Conservation (phyloP, 2,113 vertebrate genomes). For the Sprattus sprattus region DNA sequence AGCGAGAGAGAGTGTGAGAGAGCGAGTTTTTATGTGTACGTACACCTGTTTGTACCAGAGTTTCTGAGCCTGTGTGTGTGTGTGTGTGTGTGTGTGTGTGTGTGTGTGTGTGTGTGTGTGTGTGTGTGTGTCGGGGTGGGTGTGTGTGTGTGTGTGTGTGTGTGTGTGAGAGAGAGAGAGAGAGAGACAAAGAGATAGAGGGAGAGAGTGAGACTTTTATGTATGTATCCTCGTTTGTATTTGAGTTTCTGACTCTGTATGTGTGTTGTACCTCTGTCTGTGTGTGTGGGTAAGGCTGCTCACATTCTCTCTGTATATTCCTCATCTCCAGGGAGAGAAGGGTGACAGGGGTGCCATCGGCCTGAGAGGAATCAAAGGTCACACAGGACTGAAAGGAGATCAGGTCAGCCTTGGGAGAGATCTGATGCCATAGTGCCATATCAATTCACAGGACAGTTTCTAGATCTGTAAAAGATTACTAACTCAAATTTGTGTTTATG, state of each 20-base stretch:
- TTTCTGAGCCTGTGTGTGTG: neutral
- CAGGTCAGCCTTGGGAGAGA: conserved; percentile 56
- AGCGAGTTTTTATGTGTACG: neutral
- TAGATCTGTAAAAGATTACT: neutral
- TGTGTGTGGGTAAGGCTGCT: neutral
- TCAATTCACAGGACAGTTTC: neutral
- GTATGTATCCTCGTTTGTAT: too few relatives aligned
- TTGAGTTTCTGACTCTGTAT: too few relatives aligned
- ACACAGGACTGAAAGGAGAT: conserved; percentile 75
- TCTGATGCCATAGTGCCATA: neutral
- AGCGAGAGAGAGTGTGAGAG: neutral
- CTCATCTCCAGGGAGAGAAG: conserved; percentile 65
- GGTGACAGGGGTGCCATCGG: conserved; percentile 69
- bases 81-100: neutral
- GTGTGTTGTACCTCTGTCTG: neutral
- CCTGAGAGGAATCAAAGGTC: conserved; percentile 71
- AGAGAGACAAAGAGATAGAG: too few relatives aligned
- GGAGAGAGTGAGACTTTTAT: neutral
- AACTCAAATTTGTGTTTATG: neutral
- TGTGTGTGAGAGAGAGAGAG: too few relatives aligned
- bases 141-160: too few relatives aligned
- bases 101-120: neutral
- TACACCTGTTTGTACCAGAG: neutral
- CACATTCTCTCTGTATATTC: conserved; percentile 15
- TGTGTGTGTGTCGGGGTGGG: neutral